These are phyloP conservation scores for Heliconius sara DNA, from an alignment of 2,888 invertebrate species.

Conservation along the genomic window DNA sequence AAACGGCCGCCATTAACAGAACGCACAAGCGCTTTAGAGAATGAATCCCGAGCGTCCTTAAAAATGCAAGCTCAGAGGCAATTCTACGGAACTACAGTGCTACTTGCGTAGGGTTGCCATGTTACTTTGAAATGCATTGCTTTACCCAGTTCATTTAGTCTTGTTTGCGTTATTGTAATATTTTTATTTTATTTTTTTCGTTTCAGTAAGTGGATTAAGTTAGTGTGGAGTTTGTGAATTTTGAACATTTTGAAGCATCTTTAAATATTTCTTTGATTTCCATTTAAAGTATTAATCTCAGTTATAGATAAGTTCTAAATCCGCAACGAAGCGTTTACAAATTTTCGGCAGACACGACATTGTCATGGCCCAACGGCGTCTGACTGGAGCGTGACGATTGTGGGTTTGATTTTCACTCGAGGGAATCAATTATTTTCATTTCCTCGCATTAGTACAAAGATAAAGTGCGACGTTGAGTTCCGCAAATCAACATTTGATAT, in stretches of 20 bases:
- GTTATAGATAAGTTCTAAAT: too few species aligned
- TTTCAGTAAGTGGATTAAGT: not conserved
- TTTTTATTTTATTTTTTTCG: not conserved
- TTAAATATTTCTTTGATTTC: too few species aligned
- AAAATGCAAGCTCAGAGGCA: constrained; percentile 55
- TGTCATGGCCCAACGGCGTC: not conserved
- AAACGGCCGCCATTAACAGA: constrained; percentile 41
- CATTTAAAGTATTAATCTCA: too few species aligned
- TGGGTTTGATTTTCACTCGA: not conserved
- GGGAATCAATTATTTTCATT: not conserved
- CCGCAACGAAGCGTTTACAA: too few species aligned
- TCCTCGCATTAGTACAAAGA: not conserved
- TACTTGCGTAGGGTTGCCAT: constrained; percentile 57
- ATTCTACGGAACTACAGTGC: constrained; percentile 65
- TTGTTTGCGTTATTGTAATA: not conserved
- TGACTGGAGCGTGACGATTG: not conserved
- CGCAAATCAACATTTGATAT: not conserved
- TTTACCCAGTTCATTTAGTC: not conserved
- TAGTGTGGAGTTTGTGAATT: not conserved
- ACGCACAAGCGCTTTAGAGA: constrained; percentile 42
- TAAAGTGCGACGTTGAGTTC: not conserved
- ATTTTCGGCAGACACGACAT: not conserved
- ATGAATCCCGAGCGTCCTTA: constrained; percentile 50
- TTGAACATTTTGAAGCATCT: too few species aligned
- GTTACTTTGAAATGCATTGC: not conserved